Evolutionary conservation across 2,113 vertebrate species (phyloP), one percentile per base, ranked within the genome.

Genomic region (Excalfactoria chinensis): DNA sequence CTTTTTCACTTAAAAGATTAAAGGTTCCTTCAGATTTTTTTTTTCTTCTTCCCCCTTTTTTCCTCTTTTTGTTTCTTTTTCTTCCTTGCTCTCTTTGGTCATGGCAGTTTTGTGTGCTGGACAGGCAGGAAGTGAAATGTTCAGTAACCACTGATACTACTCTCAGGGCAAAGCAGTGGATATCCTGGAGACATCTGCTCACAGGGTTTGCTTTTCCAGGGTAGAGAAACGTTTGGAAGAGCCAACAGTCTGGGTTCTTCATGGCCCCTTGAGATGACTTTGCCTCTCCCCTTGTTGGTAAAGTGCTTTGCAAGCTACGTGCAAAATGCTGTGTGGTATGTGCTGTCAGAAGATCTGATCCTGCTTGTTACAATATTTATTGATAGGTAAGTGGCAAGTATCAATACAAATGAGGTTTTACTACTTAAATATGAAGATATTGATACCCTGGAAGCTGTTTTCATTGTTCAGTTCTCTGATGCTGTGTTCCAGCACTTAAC

Each of bases 21-120:
- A 95, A 71, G 89, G 68, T 89, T 95, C 59, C 84, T 90, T 90
- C 84, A 95, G 94, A 43, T 75, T 81, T 88, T 43, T 81, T 88
- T 43, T 63, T 88, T 32, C 62, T 60, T 60, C 9, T 22, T 60
- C 15, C 23, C 15, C 51, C 67, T 92, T 73, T 28, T 91, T 74
- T 63, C 72, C 77, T 37, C 63, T 86, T n/a, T 37, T 60, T 86
- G 28, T 69, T 90, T 92, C 90, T 35, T 72, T 64, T 64, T 19
- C 28, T 93, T 92, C 19, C 0, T 66, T 58, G 0, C 51, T 68
- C 40, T 66, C 63, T 81, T 53, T 59, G 67, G 75, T 73, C 26
- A 1, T 23, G 51, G 72, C 73, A 77, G 43, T 44, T 93, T 7
- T 55, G 46, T 28, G 32, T 19, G 64, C 85, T 82, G 34, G 48